Evolutionary conservation across 2,113 vertebrate genomes (phyloP), one percentile per base, ranked within the genome.

Genomic region (Octodon degus): DNA sequence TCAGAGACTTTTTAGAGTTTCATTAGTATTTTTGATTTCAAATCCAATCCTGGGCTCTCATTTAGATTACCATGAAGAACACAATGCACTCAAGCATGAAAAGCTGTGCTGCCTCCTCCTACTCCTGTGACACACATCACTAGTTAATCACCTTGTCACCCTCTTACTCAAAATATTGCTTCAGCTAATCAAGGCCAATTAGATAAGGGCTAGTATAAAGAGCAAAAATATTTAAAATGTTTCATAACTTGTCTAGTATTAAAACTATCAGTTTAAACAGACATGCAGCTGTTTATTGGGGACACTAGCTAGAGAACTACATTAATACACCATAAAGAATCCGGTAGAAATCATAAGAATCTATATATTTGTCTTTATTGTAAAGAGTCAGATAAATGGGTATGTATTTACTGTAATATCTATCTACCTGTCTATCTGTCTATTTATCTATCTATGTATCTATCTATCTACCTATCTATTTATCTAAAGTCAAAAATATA

Each of bases 11-110:
- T 19, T 27, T 83, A 77, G 87, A 72, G 27, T 30, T 87, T 3
- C 47, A 47, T 25, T 53, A 90, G 7, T 82, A 86, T n/a, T 34
- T 62, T 70, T 85, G 3, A 89, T 90, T 91, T 90, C 19, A 95
- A 27, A 83, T 93, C 37, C 12, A 76, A 30, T 85, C 65, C 67
- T 58, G 3, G 27, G 1, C 22, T 63, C 17, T 82, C 50, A 27
- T 43, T 80, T 3, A 30, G 43, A 24, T 84, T 62, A n/a, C 94
- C 11, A 67, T 65, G 32, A 93, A 90, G 27, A 85, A 50, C 20
- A 43, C 2, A 14, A n/a, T 50, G 9, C 12, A 53, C 0, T 68
- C 14, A 83, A 82, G 40, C 13, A 63, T 63, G 22, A 84, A 91
- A 90, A 27, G 0, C 25, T 82, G 16, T 3, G 14, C 22, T 13